phyloP scores from a whole-genome alignment of 2,113 vertebrate species.

The Phrynosoma blainvillii region DNA sequence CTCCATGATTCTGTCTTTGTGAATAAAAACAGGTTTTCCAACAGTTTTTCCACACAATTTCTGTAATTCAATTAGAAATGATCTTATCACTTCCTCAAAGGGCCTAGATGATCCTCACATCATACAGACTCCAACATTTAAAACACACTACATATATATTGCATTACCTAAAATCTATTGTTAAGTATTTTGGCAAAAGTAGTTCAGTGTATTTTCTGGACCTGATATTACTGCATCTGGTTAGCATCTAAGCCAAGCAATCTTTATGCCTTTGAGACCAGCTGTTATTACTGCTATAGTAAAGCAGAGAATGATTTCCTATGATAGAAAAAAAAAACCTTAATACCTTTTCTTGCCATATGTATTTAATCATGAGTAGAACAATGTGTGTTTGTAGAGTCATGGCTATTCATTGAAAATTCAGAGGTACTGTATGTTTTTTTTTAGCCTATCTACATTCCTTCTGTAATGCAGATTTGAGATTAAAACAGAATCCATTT shows the following conservation, averaged over 20 bases:
- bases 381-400: constrained; percentile 2
- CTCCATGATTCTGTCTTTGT: not conserved
- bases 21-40: not conserved
- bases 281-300: constrained; percentile 35
- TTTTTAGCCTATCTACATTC: not conserved
- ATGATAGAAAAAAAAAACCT: constrained; percentile 10
- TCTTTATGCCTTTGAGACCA: constrained; percentile 36
- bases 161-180: constrained; percentile 52
- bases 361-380: constrained; percentile 26
- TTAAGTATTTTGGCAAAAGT: constrained; percentile 52
- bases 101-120: constrained; percentile 48
- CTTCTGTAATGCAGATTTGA: not conserved
- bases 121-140: constrained; percentile 21
- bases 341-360: constrained; percentile 18
- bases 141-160: constrained; percentile 29
- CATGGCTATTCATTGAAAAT: constrained; percentile 1
- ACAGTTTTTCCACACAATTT: not conserved
- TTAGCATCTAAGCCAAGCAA: constrained; percentile 54
- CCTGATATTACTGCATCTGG: constrained; percentile 51
- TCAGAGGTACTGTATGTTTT: not conserved
- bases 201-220: constrained; percentile 42
- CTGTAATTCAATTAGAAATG: constrained; percentile 44
- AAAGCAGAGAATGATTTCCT: constrained; percentile 57
- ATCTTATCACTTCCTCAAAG: constrained; percentile 37
- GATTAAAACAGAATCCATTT: constrained; percentile 2